phyloP scores from a whole-genome alignment of 2,113 vertebrate genomes.

The Orycteropus afer region DNA sequence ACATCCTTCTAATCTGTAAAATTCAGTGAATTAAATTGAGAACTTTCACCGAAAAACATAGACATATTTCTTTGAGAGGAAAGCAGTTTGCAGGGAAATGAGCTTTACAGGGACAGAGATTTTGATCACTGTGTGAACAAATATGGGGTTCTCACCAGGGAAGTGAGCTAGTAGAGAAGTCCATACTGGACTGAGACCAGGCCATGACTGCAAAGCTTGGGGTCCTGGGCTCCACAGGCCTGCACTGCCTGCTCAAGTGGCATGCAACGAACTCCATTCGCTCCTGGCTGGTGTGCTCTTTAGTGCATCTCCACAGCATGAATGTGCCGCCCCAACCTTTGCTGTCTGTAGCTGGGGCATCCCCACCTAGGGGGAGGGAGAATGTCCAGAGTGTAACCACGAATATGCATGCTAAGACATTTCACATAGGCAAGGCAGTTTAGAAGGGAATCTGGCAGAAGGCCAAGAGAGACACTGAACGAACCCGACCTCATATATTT shows the following conservation, averaged over 20 bases:
- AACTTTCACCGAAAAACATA: neutral
- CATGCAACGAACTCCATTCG: neutral
- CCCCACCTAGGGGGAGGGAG: neutral
- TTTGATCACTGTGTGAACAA: neutral
- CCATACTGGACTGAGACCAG: neutral
- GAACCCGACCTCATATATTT: constrained; percentile 31
- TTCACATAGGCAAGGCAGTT: constrained; percentile 8
- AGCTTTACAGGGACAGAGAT: neutral
- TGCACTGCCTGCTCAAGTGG: neutral
- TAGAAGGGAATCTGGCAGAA: constrained; percentile 22
- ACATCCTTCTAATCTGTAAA: constrained; percentile 14
- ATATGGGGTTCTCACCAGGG: neutral
- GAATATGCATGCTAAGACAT: neutral
- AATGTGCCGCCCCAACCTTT: neutral
- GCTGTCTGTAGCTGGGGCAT: neutral
- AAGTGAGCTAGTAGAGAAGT: neutral
- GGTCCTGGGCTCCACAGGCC: neutral
- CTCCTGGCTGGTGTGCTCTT: neutral
- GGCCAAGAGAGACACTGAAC: constrained; percentile 20
- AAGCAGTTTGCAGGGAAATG: constrained; percentile 31
- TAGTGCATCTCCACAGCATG: neutral
- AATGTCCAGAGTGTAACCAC: neutral
- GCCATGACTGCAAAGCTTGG: neutral
- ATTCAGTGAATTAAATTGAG: constrained; percentile 14
- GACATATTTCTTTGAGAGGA: constrained; percentile 26